phyloP scores from a whole-genome alignment of 2,888 invertebrate species.

The Corbicula japonica region DNA sequence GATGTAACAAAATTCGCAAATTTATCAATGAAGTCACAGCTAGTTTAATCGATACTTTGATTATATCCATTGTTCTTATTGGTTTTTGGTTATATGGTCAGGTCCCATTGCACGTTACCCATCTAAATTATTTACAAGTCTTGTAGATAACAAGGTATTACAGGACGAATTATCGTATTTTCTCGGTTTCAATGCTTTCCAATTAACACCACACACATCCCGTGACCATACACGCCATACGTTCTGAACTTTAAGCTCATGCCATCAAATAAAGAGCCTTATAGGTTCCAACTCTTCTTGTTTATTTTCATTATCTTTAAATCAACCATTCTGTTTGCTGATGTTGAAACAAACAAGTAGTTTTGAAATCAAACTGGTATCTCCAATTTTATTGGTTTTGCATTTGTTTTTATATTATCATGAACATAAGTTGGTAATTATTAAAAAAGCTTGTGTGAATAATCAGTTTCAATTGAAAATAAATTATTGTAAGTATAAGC shows the following conservation, averaged over 20 bases:
- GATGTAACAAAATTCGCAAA: neutral
- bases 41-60: constrained; percentile 1
- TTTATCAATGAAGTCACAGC: constrained; percentile 15
- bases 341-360: too few species aligned
- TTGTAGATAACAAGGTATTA: neutral
- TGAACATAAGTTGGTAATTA: too few species aligned
- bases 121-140: constrained; percentile 8
- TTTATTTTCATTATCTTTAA: too few species aligned
- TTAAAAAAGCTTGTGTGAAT: too few species aligned
- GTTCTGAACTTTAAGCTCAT: neutral
- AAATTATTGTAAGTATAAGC: too few species aligned
- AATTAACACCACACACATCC: neutral
- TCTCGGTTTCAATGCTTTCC: neutral
- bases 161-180: neutral
- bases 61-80: constrained; percentile 13
- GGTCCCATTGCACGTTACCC: neutral
- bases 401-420: too few species aligned
- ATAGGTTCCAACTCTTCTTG: too few species aligned
- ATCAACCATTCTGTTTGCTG: too few species aligned
- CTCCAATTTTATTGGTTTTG: too few species aligned
- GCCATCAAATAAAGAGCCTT: neutral
- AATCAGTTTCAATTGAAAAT: too few species aligned
- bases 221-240: neutral
- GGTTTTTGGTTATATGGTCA: constrained; percentile 4
- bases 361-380: too few species aligned